Evolutionary conservation across 1,140 invertebrate genomes (phyloP).

Genomic region (Bombus confusus): DNA sequence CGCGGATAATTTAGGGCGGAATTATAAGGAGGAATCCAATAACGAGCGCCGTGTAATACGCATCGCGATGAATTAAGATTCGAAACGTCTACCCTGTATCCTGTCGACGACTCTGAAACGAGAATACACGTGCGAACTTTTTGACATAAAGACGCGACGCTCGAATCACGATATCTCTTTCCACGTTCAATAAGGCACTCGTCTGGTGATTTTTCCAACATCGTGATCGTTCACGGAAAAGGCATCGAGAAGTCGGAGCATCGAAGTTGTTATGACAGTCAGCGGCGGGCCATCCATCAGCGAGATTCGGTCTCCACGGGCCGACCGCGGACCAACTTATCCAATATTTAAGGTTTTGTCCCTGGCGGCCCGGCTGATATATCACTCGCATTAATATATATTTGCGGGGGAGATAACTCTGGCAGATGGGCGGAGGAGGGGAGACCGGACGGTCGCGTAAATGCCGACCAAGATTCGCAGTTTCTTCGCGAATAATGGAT

Average conservation of each 20-base stretch:
- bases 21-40: conserved; percentile 81
- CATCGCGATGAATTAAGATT: conserved; percentile 79
- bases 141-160: not conserved
- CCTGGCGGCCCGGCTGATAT: conserved; percentile 81
- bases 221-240: conserved; percentile 9
- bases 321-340: conserved; percentile 80
- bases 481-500: conserved; percentile 56
- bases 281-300: conserved; percentile 80
- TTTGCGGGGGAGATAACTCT: conserved; percentile 82
- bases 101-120: too few species aligned
- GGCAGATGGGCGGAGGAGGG: not conserved
- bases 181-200: conserved; percentile 10
- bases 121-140: not conserved
- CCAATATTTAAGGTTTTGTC: conserved; percentile 84
- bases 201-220: conserved; percentile 34
- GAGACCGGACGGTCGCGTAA: conserved; percentile 41
- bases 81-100: conserved; percentile 21
- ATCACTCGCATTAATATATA: conserved; percentile 83
- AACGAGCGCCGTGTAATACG: conserved; percentile 77
- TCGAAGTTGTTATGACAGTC: conserved; percentile 82
- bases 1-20: conserved; percentile 79
- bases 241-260: conserved; percentile 39
- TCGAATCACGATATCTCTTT: not conserved
- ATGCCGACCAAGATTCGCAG: conserved; percentile 52
- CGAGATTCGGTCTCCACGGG: conserved; percentile 80